These are phyloP conservation scores for Cataglyphis rosenhaueri DNA, from an alignment of 2,888 invertebrate species.

Conservation along the genomic window DNA sequence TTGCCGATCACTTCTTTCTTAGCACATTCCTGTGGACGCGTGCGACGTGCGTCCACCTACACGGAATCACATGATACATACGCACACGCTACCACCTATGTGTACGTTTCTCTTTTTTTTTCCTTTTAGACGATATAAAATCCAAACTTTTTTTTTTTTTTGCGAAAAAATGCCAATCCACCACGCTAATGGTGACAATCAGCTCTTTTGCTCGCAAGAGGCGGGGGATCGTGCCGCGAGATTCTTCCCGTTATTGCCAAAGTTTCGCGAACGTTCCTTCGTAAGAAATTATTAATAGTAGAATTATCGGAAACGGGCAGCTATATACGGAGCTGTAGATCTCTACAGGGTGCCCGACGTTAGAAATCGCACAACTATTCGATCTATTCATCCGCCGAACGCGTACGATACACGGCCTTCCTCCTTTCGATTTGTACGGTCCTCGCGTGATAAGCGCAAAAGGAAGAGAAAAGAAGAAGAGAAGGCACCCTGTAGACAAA, in stretches of 20 bases:
- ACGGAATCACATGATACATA: conserved; percentile 10
- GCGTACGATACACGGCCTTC: conserved; percentile 15
- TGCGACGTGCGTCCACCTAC: conserved; percentile 12
- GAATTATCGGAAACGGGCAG: conserved; percentile 46
- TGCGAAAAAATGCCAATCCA: conserved; percentile 1
- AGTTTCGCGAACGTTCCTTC: conserved; percentile 27
- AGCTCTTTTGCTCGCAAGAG: conserved; percentile 39
- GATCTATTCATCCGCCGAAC: background rate
- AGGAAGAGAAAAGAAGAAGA: background rate
- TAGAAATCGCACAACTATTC: conserved; percentile 33
- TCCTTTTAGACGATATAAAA: background rate
- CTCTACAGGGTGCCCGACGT: conserved; percentile 66
- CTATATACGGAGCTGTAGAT: conserved; percentile 35
- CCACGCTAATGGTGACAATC: conserved; percentile 48
- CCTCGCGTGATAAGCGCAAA: conserved; percentile 32
- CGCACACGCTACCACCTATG: background rate
- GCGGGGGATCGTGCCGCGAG: conserved; percentile 4
- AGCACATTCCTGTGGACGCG: conserved; percentile 60
- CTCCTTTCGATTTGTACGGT: conserved; percentile 27
- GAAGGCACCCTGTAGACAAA: conserved; percentile 67
- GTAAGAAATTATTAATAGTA: conserved; percentile 32
- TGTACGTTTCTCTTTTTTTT: background rate
- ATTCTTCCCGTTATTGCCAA: conserved; percentile 32
- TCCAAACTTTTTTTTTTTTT: conserved; percentile 2
- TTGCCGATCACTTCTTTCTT: conserved; percentile 44